Evolutionary conservation across 2,797 vertebrate species (phyloP).

Genomic region (Chromis chromis): DNA sequence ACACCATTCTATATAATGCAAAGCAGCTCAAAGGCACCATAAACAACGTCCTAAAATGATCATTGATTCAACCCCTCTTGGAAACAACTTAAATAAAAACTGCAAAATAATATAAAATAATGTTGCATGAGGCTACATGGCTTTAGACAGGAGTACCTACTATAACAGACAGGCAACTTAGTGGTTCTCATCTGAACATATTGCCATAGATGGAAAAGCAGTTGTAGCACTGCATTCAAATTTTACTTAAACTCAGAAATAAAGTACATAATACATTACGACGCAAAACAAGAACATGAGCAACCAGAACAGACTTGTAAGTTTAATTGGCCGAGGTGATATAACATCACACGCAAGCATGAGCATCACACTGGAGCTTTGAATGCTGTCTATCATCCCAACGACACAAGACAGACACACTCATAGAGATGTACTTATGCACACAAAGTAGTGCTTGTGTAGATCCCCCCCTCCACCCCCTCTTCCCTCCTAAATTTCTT

Average conservation of each 20-base stretch:
- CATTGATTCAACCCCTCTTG: neutral
- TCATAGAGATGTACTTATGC: neutral
- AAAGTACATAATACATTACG: neutral
- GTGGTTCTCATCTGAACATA: neutral
- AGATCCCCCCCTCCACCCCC: neutral
- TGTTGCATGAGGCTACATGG: neutral
- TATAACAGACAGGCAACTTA: neutral
- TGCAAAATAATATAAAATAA: no score
- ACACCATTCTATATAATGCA: neutral
- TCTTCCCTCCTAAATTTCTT: slow-evolving; percentile 13
- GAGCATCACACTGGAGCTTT: slow-evolving; percentile 2
- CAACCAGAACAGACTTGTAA: slow-evolving; percentile 8
- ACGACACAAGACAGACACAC: neutral
- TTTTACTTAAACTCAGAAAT: no score
- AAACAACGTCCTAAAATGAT: neutral
- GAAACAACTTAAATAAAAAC: neutral
- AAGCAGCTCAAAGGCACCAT: neutral
- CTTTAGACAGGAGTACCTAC: neutral
- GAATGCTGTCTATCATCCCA: slow-evolving; percentile 7
- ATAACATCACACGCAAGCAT: slow-evolving; percentile 19
- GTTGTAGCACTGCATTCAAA: neutral
- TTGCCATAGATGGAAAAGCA: neutral
- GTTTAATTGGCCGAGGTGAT: neutral
- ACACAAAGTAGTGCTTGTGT: neutral
- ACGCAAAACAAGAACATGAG: slow-evolving; percentile 23